Evolutionary conservation across 1,140 invertebrate species (phyloP).

Genomic region (Trichonephila clavata): DNA sequence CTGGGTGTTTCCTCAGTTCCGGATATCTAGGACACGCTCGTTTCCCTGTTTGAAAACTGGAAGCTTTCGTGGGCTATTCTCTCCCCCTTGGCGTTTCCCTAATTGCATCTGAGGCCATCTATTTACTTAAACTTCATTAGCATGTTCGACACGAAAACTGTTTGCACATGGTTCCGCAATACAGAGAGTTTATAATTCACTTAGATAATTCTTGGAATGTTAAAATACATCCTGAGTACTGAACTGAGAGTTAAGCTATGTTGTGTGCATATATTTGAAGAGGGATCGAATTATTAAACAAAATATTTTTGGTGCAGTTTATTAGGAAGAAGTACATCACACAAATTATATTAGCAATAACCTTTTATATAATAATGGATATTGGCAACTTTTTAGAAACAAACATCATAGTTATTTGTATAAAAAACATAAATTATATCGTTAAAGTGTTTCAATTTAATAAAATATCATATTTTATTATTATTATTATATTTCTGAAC

Average conservation of each 20-base stretch:
- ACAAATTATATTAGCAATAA: too few species aligned
- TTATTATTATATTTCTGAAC: too few species aligned
- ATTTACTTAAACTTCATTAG: conserved; percentile 36
- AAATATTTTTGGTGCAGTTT: neutral
- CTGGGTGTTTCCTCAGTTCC: neutral
- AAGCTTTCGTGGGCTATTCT: neutral
- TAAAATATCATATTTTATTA: too few species aligned
- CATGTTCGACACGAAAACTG: conserved; percentile 36
- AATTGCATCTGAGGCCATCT: neutral
- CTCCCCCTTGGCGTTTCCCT: neutral
- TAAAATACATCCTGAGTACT: neutral
- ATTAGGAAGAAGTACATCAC: neutral
- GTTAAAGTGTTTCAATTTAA: too few species aligned
- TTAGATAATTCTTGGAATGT: conserved; percentile 13
- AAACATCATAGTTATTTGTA: too few species aligned
- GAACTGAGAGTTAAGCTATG: neutral
- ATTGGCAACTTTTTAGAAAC: too few species aligned
- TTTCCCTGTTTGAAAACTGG: neutral
- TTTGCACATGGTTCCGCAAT: conserved; percentile 14
- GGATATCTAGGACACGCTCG: neutral
- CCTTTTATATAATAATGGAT: too few species aligned
- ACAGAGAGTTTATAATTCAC: neutral
- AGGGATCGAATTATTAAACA: neutral
- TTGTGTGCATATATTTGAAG: neutral
- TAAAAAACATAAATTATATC: too few species aligned